Evolutionary conservation across 2,113 vertebrate genomes (phyloP).

Genomic region (Toxotes chatareus): DNA sequence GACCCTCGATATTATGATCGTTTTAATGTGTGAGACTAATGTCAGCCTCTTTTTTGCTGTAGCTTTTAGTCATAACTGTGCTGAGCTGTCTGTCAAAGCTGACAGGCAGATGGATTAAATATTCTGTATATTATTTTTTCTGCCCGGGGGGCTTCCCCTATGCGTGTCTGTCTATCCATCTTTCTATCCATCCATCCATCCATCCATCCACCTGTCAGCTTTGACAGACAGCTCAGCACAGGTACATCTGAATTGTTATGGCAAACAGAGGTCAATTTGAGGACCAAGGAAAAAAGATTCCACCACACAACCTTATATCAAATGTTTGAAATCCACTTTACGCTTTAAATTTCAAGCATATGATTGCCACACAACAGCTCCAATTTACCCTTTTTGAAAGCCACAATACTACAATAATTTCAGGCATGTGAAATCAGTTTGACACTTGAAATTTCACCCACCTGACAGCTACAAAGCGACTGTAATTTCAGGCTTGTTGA

Average conservation of each 20-base stretch:
- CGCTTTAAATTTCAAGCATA: not conserved
- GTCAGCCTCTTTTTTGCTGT: slow-evolving; percentile 4
- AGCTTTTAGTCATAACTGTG: not conserved
- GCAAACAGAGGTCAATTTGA: not conserved
- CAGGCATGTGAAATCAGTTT: slow-evolving; percentile 18
- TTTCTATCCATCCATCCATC: slow-evolving; percentile 23
- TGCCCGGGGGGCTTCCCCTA: slow-evolving; percentile 16
- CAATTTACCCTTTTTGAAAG: slow-evolving; percentile 10
- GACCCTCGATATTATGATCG: not conserved
- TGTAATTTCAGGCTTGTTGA: slow-evolving; percentile 49
- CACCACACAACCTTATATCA: not conserved
- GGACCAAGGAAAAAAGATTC: slow-evolving; percentile 4
- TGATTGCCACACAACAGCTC: slow-evolving; percentile 19
- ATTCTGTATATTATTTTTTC: slow-evolving; percentile 41
- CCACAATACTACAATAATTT: slow-evolving; percentile 22
- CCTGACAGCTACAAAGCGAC: slow-evolving; percentile 16
- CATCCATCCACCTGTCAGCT: slow-evolving; percentile 10
- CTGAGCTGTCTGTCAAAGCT: slow-evolving; percentile 47
- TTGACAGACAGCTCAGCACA: slow-evolving; percentile 12
- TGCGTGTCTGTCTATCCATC: not conserved
- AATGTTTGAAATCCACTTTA: slow-evolving; percentile 10
- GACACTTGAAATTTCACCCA: not conserved
- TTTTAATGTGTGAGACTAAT: slow-evolving; percentile 18
- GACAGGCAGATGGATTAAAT: slow-evolving; percentile 47
- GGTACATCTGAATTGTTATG: not conserved